These are phyloP conservation scores for Plagiodera versicolora DNA, from an alignment of 2,888 invertebrate genomes.

Conservation along the genomic window DNA sequence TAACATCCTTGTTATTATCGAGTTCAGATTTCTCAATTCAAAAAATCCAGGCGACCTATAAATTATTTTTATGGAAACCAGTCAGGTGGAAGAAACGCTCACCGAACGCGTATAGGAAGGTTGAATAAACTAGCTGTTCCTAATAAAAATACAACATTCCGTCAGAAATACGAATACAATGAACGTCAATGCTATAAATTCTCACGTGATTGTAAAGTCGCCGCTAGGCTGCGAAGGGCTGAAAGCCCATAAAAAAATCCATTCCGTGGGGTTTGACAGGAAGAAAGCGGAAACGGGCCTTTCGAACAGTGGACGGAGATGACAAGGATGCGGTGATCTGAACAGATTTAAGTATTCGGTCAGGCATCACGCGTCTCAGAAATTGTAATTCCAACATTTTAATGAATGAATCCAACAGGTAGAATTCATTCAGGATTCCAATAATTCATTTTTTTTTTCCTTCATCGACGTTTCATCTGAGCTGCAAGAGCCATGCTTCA, in stretches of 20 bases:
- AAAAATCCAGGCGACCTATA: neutral
- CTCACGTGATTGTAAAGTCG: neutral
- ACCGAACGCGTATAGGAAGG: neutral
- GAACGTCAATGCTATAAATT: neutral
- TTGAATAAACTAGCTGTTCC: neutral
- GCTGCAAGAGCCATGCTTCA: neutral
- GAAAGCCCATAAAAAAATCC: constrained; percentile 34
- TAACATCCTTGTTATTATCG: too few relatives aligned
- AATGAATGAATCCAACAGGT: constrained; percentile 17
- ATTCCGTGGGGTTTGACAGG: constrained; percentile 37
- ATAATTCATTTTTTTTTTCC: too few relatives aligned
- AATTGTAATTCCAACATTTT: neutral
- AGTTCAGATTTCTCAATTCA: too few relatives aligned
- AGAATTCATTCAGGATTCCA: neutral
- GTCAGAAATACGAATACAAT: neutral
- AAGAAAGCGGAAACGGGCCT: constrained; percentile 34
- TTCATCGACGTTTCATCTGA: too few relatives aligned
- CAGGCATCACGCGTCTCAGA: constrained; percentile 3
- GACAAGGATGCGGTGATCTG: neutral
- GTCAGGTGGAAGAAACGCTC: neutral
- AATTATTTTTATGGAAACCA: neutral
- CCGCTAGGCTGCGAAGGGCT: constrained; percentile 24
- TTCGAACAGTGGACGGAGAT: constrained; percentile 16
- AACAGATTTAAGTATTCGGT: neutral
- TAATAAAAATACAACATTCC: neutral